Conservation (phyloP, 23 tunicate genomes). For the Ciona savignyi region DNA sequence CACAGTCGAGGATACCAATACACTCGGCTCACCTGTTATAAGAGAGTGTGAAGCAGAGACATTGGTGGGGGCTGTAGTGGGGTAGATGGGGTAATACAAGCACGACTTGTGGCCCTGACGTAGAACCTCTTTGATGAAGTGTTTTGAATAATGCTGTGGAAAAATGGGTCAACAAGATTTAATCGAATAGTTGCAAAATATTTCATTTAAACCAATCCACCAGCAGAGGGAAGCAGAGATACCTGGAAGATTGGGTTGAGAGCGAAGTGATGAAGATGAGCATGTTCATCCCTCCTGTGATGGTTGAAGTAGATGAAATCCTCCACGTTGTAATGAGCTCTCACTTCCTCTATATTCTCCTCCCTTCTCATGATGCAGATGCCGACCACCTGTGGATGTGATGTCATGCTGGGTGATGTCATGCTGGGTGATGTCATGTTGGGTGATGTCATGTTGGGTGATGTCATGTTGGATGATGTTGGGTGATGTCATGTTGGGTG, state of each 20-base stretch:
- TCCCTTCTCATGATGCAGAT: slow-evolving; percentile 69
- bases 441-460: too few species aligned
- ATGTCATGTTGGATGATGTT: too few species aligned
- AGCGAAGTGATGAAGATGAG: slow-evolving; percentile 81
- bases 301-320: slow-evolving; percentile 93
- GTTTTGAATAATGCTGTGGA: slow-evolving; percentile 77
- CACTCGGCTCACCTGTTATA: slow-evolving; percentile 49
- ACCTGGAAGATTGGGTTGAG: slow-evolving; percentile 92
- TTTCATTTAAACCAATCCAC: neutral
- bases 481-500: too few species aligned
- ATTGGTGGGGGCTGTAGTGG: slow-evolving; percentile 12
- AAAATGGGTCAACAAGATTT: neutral
- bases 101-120: slow-evolving; percentile 80
- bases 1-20: too few species aligned
- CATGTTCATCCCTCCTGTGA: slow-evolving; percentile 85
- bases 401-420: too few species aligned
- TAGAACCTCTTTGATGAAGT: slow-evolving; percentile 77
- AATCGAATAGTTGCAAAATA: too few species aligned
- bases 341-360: slow-evolving; percentile 74
- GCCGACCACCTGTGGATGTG: slow-evolving; percentile 93
- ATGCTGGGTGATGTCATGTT: too few species aligned
- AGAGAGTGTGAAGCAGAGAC: slow-evolving; percentile 43
- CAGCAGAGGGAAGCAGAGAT: too few species aligned
- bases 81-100: slow-evolving; percentile 69
- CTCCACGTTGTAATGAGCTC: slow-evolving; percentile 86